Evolutionary conservation across 2,113 vertebrate genomes (phyloP), one percentile per base, ranked within the genome.

Genomic region (Podiceps cristatus): DNA sequence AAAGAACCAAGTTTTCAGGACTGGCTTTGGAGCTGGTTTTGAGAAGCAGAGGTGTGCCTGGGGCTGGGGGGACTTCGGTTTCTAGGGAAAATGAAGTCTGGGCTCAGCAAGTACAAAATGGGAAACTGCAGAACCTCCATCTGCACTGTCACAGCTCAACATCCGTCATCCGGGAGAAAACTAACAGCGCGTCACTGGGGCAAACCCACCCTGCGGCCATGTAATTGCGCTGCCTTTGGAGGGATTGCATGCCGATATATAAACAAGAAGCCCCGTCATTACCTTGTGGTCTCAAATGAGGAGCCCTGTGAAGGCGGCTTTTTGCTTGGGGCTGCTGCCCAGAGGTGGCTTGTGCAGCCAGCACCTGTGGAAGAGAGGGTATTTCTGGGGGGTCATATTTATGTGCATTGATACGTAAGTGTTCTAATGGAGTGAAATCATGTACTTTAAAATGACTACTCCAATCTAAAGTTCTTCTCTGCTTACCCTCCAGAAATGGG

Each of bases 141-240:
- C n/a, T 35, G 4, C 4, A 0, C 1, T 12, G n/a, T 7, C 47
- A 55, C n/a, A 6, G 29, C n/a, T 53, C 5, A 0, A 20, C 22
- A 22, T 13, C 47, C 16, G 0, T 15, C 14, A 18, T 1, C 35
- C 0, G 0, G 25, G n/a, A 19, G 35, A 37, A 55, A 53, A 13
- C 29, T 10, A 33, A 10, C 25, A 5, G 24, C 12, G 5, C 33
- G 23, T 29, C 14, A 11, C 13, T 31, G 35, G 42, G 59, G 10
- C 23, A 11, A 37, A 19, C 22, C 50, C 25, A 7, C 14, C 42
- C 66, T 31, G 72, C 31, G 11, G 73, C 9, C 18, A 5, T 3
- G 27, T 19, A 9, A 4, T 0, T 33, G 27, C 6, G 1, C 31
- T 4, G 5, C 2, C 58, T 52, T 19, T 33, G 50, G 74, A 25